Evolutionary conservation across 2,113 vertebrate species (phyloP).

Genomic region (Bos taurus): DNA sequence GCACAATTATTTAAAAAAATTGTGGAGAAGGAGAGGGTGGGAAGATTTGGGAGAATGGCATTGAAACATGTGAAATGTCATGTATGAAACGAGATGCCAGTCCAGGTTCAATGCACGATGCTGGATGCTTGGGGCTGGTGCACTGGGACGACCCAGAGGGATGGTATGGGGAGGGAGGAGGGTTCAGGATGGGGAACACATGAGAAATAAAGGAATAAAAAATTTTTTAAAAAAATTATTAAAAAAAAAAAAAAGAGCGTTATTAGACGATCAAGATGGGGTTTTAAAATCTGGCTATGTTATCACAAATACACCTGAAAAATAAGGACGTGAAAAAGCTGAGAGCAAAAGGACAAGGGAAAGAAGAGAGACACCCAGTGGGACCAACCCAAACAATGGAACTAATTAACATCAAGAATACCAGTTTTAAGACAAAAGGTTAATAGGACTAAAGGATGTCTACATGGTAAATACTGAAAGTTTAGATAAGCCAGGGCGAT

Average conservation of each 20-base stretch:
- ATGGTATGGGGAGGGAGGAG: too few species aligned
- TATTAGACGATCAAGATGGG: background rate
- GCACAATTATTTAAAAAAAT: background rate
- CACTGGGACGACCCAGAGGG: too few species aligned
- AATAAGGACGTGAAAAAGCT: background rate
- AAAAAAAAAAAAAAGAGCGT: fast-evolving
- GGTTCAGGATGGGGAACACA: too few species aligned
- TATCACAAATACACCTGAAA: background rate
- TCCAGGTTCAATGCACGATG: too few species aligned
- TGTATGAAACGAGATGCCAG: too few species aligned
- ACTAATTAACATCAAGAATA: background rate
- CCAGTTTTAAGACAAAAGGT: background rate
- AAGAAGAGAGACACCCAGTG: background rate
- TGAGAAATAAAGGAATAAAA: too few species aligned
- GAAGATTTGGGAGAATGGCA: too few species aligned
- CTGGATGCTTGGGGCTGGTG: too few species aligned
- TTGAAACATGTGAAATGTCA: too few species aligned
- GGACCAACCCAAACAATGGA: background rate
- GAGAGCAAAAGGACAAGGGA: background rate
- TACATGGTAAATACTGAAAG: background rate
- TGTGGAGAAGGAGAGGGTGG: too few species aligned
- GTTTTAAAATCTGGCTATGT: background rate
- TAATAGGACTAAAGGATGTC: background rate
- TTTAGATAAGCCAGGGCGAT: background rate
- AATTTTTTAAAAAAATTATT: too few species aligned